Percentiles rank a stretch among this genome's conserved stretches.
Conservation (phyloP, 2,797 vertebrate genomes). For the Lagorchestes hirsutus region DNA sequence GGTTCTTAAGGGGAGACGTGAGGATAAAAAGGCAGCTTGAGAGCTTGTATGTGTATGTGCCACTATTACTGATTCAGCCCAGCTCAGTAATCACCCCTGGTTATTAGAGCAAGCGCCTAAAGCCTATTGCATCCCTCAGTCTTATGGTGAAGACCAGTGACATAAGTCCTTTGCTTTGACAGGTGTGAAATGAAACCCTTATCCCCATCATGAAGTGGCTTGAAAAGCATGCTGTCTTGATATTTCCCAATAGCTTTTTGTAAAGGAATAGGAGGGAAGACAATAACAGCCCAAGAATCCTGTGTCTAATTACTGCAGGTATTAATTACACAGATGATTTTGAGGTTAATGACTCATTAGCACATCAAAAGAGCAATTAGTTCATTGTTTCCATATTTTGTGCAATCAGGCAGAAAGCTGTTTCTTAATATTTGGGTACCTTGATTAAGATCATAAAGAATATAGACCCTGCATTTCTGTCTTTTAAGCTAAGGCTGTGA, state of each 20-base stretch:
- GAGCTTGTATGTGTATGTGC: background rate
- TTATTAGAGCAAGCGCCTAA: background rate
- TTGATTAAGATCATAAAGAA: slow-evolving; percentile 8
- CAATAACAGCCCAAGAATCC: background rate
- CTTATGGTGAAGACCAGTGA: background rate
- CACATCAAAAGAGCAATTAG: slow-evolving; percentile 43
- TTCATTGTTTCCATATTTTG: slow-evolving; percentile 32
- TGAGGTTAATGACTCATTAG: slow-evolving; percentile 63
- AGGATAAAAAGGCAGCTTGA: background rate
- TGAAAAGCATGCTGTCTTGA: background rate
- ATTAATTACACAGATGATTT: slow-evolving; percentile 60
- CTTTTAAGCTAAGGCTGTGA: slow-evolving; percentile 1
- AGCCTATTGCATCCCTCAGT: background rate
- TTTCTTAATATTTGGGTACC: background rate
- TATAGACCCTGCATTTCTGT: background rate
- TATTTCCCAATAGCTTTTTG: background rate
- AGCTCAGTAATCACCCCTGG: background rate
- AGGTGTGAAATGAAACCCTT: slow-evolving; percentile 4
- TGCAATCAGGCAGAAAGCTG: slow-evolving; percentile 12
- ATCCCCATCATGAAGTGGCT: background rate
- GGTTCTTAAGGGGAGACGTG: background rate
- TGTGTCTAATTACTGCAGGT: slow-evolving; percentile 23
- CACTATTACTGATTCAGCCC: rapidly evolving
- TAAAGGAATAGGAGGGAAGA: background rate
- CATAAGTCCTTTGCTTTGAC: background rate